phyloP scores from a whole-genome alignment of 2,888 invertebrate genomes.

The Melanophora roralis region DNA sequence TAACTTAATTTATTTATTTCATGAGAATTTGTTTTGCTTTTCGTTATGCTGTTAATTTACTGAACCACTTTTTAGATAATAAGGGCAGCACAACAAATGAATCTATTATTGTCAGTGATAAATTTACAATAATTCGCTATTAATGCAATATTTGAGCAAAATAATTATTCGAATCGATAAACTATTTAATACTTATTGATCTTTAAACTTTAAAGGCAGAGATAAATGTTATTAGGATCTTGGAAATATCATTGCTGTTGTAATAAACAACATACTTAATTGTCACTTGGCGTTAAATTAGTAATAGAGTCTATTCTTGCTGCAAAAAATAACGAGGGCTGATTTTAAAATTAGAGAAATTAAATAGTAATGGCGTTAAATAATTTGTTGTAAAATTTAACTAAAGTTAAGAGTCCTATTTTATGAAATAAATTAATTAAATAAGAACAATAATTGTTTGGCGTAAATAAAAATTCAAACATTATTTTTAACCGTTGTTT shows the following conservation, averaged over 20 bases:
- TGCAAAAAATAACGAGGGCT: not conserved
- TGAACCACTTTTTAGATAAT: constrained; percentile 13
- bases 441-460: too few species aligned
- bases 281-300: not conserved
- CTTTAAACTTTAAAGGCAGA: not conserved
- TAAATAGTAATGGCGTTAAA: too few species aligned
- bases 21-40: not conserved
- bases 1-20: too few species aligned
- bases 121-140: not conserved
- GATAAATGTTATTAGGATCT: not conserved
- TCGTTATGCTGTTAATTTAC: not conserved
- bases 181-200: constrained; percentile 1
- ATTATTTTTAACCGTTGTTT: too few species aligned
- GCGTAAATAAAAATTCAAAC: too few species aligned
- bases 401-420: too few species aligned
- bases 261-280: constrained; percentile 3
- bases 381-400: too few species aligned
- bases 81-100: not conserved
- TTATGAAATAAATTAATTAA: too few species aligned
- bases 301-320: not conserved
- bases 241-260: not conserved
- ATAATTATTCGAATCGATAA: constrained; percentile 6
- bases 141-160: not conserved
- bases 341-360: too few species aligned
- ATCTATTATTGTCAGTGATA: not conserved